phyloP scores from a whole-genome alignment of 1,140 invertebrate species.

The Megalonaias nervosa region DNA sequence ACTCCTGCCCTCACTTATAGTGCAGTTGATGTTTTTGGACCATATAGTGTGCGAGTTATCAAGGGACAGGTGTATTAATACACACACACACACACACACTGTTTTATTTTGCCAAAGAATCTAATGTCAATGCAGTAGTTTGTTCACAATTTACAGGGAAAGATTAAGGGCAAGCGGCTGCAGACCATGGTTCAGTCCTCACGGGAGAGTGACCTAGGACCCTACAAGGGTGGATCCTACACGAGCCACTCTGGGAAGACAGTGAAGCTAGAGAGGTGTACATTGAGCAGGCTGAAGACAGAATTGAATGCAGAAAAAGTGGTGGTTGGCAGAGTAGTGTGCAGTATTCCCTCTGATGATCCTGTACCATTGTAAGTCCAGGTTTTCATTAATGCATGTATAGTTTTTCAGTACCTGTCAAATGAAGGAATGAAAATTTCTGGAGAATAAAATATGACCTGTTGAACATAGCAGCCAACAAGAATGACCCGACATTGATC shows the following conservation, averaged over 20 bases:
- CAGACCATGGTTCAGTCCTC: slow-evolving; percentile 52
- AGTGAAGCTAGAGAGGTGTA: slow-evolving; percentile 74
- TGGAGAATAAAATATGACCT: too few species aligned
- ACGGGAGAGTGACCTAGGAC: slow-evolving; percentile 72
- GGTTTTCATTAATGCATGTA: neutral
- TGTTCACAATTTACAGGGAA: slow-evolving; percentile 17
- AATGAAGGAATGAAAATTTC: too few species aligned
- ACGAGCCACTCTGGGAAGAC: slow-evolving; percentile 72
- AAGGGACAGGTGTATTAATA: too few species aligned
- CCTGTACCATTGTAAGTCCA: slow-evolving; percentile 83
- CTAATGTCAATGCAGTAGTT: too few species aligned
- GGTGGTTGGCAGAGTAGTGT: slow-evolving; percentile 84
- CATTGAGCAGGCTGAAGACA: slow-evolving; percentile 73
- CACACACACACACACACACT: too few species aligned
- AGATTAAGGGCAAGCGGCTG: slow-evolving; percentile 76
- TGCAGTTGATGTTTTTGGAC: too few species aligned
- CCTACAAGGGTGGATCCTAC: slow-evolving; percentile 77
- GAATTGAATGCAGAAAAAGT: slow-evolving; percentile 81
- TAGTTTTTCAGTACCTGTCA: too few species aligned
- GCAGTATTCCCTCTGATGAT: slow-evolving; percentile 82
- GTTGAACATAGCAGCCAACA: too few species aligned
- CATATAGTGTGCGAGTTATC: too few species aligned
- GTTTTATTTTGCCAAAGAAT: too few species aligned
- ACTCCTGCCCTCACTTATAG: too few species aligned
- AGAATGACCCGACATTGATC: too few species aligned